These are phyloP conservation scores for Drosophila phalerata DNA, from an alignment of 2,888 invertebrate genomes.

Conservation along the genomic window DNA sequence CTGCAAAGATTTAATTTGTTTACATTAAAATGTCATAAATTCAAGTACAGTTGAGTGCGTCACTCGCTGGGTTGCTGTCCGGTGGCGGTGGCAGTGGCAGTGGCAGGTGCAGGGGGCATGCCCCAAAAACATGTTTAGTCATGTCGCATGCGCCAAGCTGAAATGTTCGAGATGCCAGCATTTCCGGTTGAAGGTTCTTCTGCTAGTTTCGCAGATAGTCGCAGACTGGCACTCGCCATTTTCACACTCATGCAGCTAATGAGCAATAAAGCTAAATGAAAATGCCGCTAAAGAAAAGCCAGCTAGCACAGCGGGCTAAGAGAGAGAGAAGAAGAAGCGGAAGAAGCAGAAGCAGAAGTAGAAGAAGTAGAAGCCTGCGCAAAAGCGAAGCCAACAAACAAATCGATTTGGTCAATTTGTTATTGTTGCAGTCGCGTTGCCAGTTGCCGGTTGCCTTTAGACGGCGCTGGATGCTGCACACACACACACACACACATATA, in stretches of 20 bases:
- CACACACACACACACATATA: constrained; percentile 3
- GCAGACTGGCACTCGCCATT: constrained; percentile 68
- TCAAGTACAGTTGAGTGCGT: constrained; percentile 59
- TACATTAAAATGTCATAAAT: constrained; percentile 76
- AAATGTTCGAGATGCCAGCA: constrained; percentile 38
- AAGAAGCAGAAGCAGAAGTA: constrained; percentile 23
- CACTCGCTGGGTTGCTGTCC: background rate
- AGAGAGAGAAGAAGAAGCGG: constrained; percentile 20
- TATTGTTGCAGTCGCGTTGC: constrained; percentile 69
- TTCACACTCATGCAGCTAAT: constrained; percentile 78
- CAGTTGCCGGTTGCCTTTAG: constrained; percentile 22
- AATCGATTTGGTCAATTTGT: constrained; percentile 82
- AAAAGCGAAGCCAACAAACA: constrained; percentile 66
- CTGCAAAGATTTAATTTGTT: constrained; percentile 69
- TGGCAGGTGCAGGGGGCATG: constrained; percentile 9
- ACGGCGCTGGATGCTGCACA: constrained; percentile 26
- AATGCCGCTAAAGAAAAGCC: constrained; percentile 66
- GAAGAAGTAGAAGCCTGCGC: constrained; percentile 20
- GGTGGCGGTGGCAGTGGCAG: background rate
- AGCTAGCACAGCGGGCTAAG: constrained; percentile 18
- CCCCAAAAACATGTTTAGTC: constrained; percentile 48
- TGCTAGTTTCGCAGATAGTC: constrained; percentile 9
- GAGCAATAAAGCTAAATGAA: constrained; percentile 80
- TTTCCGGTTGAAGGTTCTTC: constrained; percentile 59
- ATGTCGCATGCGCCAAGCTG: constrained; percentile 56